Evolutionary conservation across 2,113 vertebrate species (phyloP).

Genomic region (Aegotheles bennettii): DNA sequence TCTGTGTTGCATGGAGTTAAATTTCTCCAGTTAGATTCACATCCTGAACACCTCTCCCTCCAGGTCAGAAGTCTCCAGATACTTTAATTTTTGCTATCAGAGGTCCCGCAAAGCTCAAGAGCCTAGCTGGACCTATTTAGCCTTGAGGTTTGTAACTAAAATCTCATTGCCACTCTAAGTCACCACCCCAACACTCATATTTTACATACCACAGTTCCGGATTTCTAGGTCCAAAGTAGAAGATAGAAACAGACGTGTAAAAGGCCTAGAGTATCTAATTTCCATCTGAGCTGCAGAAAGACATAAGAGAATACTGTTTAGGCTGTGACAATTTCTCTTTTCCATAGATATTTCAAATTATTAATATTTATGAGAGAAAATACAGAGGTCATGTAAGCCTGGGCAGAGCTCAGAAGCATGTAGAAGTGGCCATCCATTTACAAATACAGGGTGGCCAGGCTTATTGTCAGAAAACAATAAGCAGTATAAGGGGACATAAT

Average conservation of each 20-base stretch:
- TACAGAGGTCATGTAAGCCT: neutral
- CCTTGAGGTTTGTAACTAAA: neutral
- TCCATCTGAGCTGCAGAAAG: neutral
- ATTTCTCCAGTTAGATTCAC: neutral
- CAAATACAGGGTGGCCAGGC: neutral
- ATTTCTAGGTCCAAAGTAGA: neutral
- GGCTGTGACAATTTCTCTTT: neutral
- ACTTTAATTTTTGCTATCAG: neutral
- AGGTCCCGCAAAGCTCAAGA: neutral
- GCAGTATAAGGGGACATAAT: neutral
- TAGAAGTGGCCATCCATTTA: neutral
- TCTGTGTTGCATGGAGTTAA: neutral
- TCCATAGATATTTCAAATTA: neutral
- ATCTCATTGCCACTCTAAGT: neutral
- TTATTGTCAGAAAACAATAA: neutral
- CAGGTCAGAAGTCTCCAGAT: neutral
- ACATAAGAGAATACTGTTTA: neutral
- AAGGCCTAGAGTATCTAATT: neutral
- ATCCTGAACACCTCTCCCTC: neutral
- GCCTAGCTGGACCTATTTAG: neutral
- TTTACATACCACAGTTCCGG: neutral
- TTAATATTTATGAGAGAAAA: neutral
- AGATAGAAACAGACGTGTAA: neutral
- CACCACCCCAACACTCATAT: rapidly evolving
- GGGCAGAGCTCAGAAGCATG: neutral